A percentile compares a stretch with the other conserved stretches of the same genome.
Conservation (phyloP, 2,797 vertebrate genomes). For the Bovichtus diacanthus region DNA sequence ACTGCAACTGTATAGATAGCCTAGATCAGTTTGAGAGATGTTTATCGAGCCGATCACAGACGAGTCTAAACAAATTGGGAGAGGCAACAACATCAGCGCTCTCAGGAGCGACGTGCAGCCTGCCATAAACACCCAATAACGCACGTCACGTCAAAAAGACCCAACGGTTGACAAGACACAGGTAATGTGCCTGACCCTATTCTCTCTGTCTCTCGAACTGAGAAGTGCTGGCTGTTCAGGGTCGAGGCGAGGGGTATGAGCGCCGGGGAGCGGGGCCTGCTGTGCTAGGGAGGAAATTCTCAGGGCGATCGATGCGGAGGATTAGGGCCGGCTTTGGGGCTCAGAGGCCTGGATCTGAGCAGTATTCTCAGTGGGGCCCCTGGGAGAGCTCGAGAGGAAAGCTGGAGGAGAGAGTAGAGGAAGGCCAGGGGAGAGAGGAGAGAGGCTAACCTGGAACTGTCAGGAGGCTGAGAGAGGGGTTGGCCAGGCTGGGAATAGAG, state of each 20-base stretch:
- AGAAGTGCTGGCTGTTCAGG: slow-evolving; percentile 68
- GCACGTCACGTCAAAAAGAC: slow-evolving; percentile 42
- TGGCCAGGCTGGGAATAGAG: slow-evolving; percentile 74
- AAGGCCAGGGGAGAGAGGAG: slow-evolving; percentile 65
- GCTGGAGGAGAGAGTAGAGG: slow-evolving; percentile 75
- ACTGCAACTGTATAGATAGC: neutral
- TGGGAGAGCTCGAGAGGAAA: slow-evolving; percentile 79
- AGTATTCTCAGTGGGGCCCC: slow-evolving; percentile 82
- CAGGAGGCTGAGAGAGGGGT: slow-evolving; percentile 81
- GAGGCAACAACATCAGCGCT: slow-evolving; percentile 28
- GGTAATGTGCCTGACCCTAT: slow-evolving; percentile 52
- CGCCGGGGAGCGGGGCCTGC: slow-evolving; percentile 71
- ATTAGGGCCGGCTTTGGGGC: slow-evolving; percentile 88
- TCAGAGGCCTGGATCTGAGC: slow-evolving; percentile 87
- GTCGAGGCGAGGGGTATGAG: slow-evolving; percentile 73
- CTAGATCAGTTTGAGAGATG: slow-evolving; percentile 33
- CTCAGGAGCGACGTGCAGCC: slow-evolving; percentile 15
- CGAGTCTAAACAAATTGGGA: slow-evolving; percentile 44
- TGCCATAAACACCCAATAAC: slow-evolving; percentile 48
- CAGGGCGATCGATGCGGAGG: slow-evolving; percentile 88
- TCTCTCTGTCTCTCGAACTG: slow-evolving; percentile 52
- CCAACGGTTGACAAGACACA: slow-evolving; percentile 57
- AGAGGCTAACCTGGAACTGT: slow-evolving; percentile 88
- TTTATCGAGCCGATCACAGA: slow-evolving; percentile 20
- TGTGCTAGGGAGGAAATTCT: slow-evolving; percentile 87